These are phyloP conservation scores for Rhinoptilus africanus DNA, from an alignment of 2,113 vertebrate species.

Conservation along the genomic window DNA sequence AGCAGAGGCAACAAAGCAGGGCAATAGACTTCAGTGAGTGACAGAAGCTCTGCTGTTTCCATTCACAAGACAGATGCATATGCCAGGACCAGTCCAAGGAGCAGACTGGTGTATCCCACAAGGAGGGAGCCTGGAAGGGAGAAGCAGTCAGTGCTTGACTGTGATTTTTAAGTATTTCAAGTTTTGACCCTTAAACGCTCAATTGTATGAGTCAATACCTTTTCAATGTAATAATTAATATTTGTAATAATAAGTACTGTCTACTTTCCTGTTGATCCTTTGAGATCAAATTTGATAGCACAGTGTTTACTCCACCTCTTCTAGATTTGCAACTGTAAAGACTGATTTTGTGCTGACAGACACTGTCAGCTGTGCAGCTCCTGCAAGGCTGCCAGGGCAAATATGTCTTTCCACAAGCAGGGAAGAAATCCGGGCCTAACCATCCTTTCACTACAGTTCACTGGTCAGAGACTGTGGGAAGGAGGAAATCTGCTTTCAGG, in stretches of 20 bases:
- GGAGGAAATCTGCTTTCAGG: not conserved
- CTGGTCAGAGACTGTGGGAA: not conserved
- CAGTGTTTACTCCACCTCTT: not conserved
- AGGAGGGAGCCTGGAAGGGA: not conserved
- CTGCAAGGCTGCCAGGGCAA: not conserved
- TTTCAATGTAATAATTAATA: not conserved
- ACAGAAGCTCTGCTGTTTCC: not conserved
- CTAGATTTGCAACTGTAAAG: not conserved
- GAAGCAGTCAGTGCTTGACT: not conserved
- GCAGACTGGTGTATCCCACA: not conserved
- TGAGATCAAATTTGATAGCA: not conserved
- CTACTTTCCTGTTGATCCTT: not conserved
- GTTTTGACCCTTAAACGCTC: not conserved
- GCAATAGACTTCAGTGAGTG: not conserved
- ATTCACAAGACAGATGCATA: accelerated
- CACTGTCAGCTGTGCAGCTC: not conserved
- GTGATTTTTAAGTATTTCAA: not conserved
- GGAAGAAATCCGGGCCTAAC: not conserved
- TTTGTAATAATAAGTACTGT: not conserved
- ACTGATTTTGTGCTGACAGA: not conserved
- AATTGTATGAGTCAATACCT: not conserved
- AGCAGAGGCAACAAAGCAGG: not conserved
- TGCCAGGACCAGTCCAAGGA: not conserved
- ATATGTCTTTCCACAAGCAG: not conserved
- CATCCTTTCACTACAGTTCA: not conserved